These are phyloP conservation scores for Plagodis dolabraria DNA, from an alignment of 2,888 invertebrate genomes.

Conservation along the genomic window DNA sequence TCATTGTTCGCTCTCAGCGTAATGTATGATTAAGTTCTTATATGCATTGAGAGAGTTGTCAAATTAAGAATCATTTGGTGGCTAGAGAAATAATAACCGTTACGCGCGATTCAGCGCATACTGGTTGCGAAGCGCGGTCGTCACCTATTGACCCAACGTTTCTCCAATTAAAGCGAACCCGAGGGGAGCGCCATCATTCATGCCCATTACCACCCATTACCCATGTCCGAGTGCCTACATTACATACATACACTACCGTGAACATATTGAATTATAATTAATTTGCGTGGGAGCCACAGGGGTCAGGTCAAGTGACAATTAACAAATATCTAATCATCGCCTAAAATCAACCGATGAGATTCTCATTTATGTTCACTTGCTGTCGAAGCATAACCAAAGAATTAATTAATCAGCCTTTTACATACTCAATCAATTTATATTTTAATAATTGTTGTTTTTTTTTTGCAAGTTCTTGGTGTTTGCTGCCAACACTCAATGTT, in stretches of 20 bases:
- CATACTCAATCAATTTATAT: no score
- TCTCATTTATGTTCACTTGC: not conserved
- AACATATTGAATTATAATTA: constrained; percentile 18
- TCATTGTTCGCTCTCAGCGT: constrained; percentile 53
- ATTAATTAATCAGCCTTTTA: no score
- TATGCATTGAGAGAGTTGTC: constrained; percentile 58
- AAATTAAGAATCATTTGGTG: constrained; percentile 71
- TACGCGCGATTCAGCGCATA: constrained; percentile 59
- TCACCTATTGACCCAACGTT: constrained; percentile 69
- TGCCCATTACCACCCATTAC: constrained; percentile 20
- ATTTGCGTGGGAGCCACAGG: constrained; percentile 9
- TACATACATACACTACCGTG: constrained; percentile 1
- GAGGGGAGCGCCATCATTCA: constrained; percentile 55
- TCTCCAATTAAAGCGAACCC: constrained; percentile 64
- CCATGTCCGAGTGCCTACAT: constrained; percentile 1
- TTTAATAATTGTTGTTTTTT: no score
- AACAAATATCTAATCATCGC: constrained; percentile 10
- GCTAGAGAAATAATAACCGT: constrained; percentile 54
- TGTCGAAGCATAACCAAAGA: not conserved
- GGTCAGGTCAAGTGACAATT: constrained; percentile 19
- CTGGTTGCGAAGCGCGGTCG: constrained; percentile 43
- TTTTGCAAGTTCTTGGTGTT: no score
- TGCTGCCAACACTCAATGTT: no score
- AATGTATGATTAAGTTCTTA: constrained; percentile 68
- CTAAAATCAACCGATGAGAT: constrained; percentile 1